A percentile compares a stretch with the other conserved stretches of the same genome.
These are phyloP conservation scores for Sminthurides aquaticus DNA, from an alignment of 2,888 invertebrate genomes.

Conservation along the genomic window DNA sequence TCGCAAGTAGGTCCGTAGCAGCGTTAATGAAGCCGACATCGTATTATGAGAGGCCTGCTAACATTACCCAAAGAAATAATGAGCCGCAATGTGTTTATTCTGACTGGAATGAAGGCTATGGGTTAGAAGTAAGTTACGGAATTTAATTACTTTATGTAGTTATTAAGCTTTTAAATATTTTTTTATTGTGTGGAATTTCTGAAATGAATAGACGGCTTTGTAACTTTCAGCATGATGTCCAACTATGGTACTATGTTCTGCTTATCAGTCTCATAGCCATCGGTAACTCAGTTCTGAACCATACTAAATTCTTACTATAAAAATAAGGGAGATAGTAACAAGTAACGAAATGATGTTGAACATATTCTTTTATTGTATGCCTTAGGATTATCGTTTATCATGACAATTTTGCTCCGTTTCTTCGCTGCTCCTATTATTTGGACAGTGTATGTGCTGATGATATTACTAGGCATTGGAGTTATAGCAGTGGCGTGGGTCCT, in stretches of 20 bases:
- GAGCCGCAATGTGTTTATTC: background rate
- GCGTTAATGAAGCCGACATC: background rate
- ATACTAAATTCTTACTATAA: too few relatives aligned
- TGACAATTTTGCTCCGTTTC: slow-evolving; percentile 54
- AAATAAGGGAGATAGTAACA: too few relatives aligned
- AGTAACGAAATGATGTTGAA: too few relatives aligned
- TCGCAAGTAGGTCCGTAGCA: background rate
- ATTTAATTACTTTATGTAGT: too few relatives aligned
- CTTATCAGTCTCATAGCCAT: background rate
- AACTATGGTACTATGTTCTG: background rate
- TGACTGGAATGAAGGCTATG: background rate
- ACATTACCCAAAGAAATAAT: background rate
- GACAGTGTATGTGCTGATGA: slow-evolving; percentile 53
- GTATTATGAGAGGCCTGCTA: background rate
- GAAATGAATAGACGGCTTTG: too few relatives aligned
- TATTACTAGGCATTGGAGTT: slow-evolving; percentile 51
- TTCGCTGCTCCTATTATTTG: slow-evolving; percentile 58
- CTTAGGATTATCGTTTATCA: slow-evolving; percentile 53
- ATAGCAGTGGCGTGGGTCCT: slow-evolving; percentile 57
- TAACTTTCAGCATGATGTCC: background rate
- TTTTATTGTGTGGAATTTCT: background rate
- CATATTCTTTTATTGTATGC: too few relatives aligned
- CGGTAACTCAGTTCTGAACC: background rate
- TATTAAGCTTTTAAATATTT: too few relatives aligned
- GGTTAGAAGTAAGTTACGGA: too few relatives aligned